A percentile compares a stretch with the other conserved stretches of the same genome.
Conservation (phyloP, 1,140 invertebrate species). For the Papilio helenus region DNA sequence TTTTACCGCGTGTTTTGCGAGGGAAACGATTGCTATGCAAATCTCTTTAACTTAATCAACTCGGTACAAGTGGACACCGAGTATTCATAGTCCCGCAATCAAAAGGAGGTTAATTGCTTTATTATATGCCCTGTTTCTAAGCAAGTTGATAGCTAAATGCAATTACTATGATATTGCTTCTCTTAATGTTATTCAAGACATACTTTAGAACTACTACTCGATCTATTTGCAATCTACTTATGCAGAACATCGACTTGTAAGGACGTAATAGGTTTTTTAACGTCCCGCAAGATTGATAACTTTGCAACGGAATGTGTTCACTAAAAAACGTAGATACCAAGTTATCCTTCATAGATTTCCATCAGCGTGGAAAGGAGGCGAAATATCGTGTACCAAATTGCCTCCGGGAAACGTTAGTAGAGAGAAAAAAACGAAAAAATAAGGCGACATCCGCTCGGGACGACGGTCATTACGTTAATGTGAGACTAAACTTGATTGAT, state of each 20-base stretch:
- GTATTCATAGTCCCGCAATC: neutral
- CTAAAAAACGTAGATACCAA: slow-evolving; percentile 56
- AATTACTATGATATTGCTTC: neutral
- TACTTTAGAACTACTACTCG: neutral
- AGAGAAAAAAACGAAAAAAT: slow-evolving; percentile 73
- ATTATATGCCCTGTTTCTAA: slow-evolving; percentile 14
- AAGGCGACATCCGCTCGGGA: slow-evolving; percentile 77
- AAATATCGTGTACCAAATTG: slow-evolving; percentile 77
- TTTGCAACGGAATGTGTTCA: slow-evolving; percentile 50
- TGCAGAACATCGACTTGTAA: neutral
- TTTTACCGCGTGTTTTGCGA: neutral
- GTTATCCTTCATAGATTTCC: slow-evolving; percentile 77
- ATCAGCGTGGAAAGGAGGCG: slow-evolving; percentile 71
- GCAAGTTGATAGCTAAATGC: neutral
- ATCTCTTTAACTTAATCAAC: neutral
- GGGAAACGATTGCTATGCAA: neutral
- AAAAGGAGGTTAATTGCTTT: slow-evolving; percentile 27
- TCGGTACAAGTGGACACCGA: slow-evolving; percentile 7
- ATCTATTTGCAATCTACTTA: neutral
- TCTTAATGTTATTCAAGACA: neutral
- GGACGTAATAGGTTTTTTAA: slow-evolving; percentile 12
- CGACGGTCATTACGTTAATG: slow-evolving; percentile 81
- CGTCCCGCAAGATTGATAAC: slow-evolving; percentile 57
- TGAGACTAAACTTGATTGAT: slow-evolving; percentile 83
- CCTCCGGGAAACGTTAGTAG: slow-evolving; percentile 62